Base-by-base conservation (phyloP, 2,797 vertebrate species). In the Rousettus madagascariensis region DNA sequence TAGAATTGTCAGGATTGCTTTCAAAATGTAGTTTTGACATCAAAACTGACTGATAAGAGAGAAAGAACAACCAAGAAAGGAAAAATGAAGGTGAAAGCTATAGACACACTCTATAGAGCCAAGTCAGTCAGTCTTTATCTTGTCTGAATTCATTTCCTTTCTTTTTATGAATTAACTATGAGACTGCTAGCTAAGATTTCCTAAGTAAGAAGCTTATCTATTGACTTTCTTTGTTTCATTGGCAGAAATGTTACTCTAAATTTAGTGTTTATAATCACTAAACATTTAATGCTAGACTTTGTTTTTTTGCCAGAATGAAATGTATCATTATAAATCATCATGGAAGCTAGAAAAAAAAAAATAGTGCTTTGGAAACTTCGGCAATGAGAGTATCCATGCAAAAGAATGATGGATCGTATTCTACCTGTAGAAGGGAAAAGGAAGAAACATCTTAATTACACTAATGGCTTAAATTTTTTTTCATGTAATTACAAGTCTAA, bases 401-500 rank as follows among this genome's bases (percentile, higher is more conserved):
- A 71, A 77, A 69, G 43, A 74, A 79, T 20, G 78, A 92, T 96
- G 79, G 87, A 19, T 97, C 68, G 24, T 87, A 83, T 33, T 84
- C 61, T 97, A 55, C 0, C 5, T 10, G 13, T 90, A 97, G 86
- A 96, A 95, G 63, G 36, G 24, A 77, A 86, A 77, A 89, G 71
- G 86, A 65, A 98, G 95, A 97, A 96, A 96, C 55, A 79, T 49
- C 83, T 97, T 97, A 97, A 98, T 98, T 87, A 78, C 51, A 78
- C 94, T 83, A 95, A 97, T 16, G 43, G 61, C 95, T 97, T 97
- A 82, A 94, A 22, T 71, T 89, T 95, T 98, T 90, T 89, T 88
- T 95, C 49, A 83, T 88, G 66, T 97, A 97, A 98, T 98, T 98
- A 96, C 96, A 97, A 90, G 82, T 65, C 84, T 49, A 74, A 96